Conservation (phyloP, 2,113 vertebrate species). For the Colistium nudipinnis region DNA sequence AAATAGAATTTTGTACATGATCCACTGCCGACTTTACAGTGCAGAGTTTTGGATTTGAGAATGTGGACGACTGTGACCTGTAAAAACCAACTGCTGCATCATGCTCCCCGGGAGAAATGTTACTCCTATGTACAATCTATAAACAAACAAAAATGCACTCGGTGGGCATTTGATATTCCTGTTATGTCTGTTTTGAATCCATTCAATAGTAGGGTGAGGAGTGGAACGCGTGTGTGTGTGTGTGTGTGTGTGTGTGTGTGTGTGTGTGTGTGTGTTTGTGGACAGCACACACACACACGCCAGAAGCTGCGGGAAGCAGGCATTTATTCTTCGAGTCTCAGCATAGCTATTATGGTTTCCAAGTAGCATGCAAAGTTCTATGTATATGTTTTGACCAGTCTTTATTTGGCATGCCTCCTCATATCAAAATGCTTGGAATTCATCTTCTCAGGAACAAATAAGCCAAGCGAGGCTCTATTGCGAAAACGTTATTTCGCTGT, state of each 20-base stretch:
- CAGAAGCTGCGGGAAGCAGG: constrained; percentile 71
- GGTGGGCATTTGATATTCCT: constrained; percentile 61
- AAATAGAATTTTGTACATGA: constrained; percentile 81
- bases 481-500: constrained; percentile 26
- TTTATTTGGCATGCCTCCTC: constrained; percentile 77
- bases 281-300: constrained; percentile 53
- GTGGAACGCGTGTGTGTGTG: constrained; percentile 28
- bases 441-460: constrained; percentile 61
- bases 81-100: constrained; percentile 52
- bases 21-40: constrained; percentile 71
- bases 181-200: constrained; percentile 59
- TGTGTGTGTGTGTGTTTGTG: constrained; percentile 44
- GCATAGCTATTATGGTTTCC: constrained; percentile 83
- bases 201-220: constrained; percentile 44
- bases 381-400: constrained; percentile 78
- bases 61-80: constrained; percentile 41
- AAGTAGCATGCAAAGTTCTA: constrained; percentile 81
- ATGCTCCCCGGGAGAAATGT: constrained; percentile 42
- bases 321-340: constrained; percentile 72
- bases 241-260: constrained; percentile 28
- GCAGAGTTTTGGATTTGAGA: constrained; percentile 70
- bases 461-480: constrained; percentile 36
- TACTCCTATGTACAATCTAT: constrained; percentile 66
- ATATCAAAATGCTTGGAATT: constrained; percentile 82
- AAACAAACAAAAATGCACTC: constrained; percentile 69